These are phyloP conservation scores for Mystacornis crossleyi DNA, from an alignment of 2,113 vertebrate genomes.

Conservation along the genomic window DNA sequence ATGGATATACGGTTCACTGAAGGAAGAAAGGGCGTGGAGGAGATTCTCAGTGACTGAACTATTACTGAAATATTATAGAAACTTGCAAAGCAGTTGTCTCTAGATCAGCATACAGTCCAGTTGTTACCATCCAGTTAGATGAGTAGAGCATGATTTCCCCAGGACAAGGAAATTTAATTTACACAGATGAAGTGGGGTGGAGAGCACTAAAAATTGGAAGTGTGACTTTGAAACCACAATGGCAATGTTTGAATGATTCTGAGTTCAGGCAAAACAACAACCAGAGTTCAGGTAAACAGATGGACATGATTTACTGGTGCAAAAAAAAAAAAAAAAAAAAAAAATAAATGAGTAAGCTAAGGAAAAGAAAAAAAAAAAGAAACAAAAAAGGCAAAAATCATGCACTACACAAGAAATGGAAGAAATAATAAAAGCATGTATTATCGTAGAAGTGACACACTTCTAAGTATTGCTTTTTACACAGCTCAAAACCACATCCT, in stretches of 20 bases:
- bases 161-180: not conserved
- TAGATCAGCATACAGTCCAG: not conserved
- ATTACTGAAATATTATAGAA: not conserved
- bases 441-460: rapidly evolving
- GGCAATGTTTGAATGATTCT: not conserved
- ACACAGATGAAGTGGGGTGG: not conserved
- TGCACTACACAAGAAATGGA: rapidly evolving
- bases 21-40: not conserved
- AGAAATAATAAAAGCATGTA: rapidly evolving
- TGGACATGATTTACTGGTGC: rapidly evolving
- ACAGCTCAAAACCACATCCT: rapidly evolving
- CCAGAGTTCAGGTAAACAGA: not conserved
- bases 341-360: not conserved
- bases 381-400: not conserved
- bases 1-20: not conserved
- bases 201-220: not conserved
- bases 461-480: not conserved
- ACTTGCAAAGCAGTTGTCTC: not conserved
- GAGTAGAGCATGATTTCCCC: not conserved
- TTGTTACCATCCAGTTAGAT: not conserved
- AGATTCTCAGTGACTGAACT: not conserved
- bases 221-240: not conserved
- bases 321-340: not conserved
- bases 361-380: not conserved
- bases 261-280: not conserved